These are phyloP conservation scores for Cerastis leucographa DNA, from an alignment of 2,888 invertebrate species.

Conservation along the genomic window DNA sequence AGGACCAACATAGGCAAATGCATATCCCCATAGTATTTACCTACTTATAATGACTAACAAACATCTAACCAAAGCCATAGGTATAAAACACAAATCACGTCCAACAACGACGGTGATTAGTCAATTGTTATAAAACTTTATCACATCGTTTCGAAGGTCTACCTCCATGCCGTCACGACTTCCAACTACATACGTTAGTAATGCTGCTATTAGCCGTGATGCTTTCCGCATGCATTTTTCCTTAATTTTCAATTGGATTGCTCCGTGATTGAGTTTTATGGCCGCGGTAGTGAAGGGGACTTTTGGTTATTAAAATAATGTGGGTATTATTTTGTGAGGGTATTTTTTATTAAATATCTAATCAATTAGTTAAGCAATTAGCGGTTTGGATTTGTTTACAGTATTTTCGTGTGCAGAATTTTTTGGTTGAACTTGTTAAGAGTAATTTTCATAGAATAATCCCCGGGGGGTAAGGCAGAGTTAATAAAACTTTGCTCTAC, in stretches of 20 bases:
- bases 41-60: neutral
- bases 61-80: conserved; percentile 10
- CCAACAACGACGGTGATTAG: conserved; percentile 45
- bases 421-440: neutral
- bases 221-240: conserved; percentile 62
- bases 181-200: conserved; percentile 30
- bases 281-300: conserved; percentile 54
- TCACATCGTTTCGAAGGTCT: conserved; percentile 61
- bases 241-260: conserved; percentile 52
- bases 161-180: conserved; percentile 47
- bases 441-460: neutral
- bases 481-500: neutral
- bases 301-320: conserved; percentile 8
- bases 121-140: conserved; percentile 59
- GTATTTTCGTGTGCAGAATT: neutral
- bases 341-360: neutral
- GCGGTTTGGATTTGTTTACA: neutral
- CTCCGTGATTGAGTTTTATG: conserved; percentile 51
- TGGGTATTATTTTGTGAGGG: neutral
- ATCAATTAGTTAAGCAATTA: conserved; percentile 27
- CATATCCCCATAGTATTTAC: neutral
- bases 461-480: no score
- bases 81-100: conserved; percentile 45
- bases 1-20: neutral
- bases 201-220: conserved; percentile 43